These are phyloP conservation scores for Glaucomys volans DNA, from an alignment of 2,113 vertebrate genomes.

Conservation along the genomic window DNA sequence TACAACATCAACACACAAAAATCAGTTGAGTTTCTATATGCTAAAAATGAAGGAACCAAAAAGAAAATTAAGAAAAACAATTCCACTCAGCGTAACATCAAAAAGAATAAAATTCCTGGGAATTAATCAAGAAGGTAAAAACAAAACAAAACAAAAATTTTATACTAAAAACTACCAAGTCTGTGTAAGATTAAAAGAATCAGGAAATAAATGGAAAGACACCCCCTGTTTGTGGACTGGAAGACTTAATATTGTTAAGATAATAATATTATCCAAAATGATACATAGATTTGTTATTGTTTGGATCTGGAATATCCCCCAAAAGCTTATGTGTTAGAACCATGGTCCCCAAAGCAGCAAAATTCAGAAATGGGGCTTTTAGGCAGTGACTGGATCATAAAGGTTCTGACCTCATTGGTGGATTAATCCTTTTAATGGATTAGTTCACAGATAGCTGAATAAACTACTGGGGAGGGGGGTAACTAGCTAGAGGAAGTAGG, in stretches of 20 bases:
- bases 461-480: too few relatives aligned
- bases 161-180: not conserved
- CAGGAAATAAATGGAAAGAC: not conserved
- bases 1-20: not conserved
- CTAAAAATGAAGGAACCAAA: not conserved
- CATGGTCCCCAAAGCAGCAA: too few relatives aligned
- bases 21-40: not conserved
- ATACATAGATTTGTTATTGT: not conserved
- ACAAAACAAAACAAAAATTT: not conserved
- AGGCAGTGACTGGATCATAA: too few relatives aligned
- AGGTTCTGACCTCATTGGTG: too few relatives aligned
- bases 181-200: not conserved
- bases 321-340: too few relatives aligned
- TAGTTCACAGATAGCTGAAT: too few relatives aligned
- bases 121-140: not conserved
- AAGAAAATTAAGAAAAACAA: not conserved
- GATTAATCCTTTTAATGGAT: too few relatives aligned
- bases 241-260: not conserved
- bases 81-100: not conserved
- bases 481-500: too few relatives aligned
- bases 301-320: too few relatives aligned
- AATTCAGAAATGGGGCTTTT: too few relatives aligned
- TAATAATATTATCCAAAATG: not conserved
- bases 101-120: not conserved
- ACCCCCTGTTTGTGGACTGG: not conserved